Base-by-base conservation (phyloP, 2,888 invertebrate genomes). In the Anthophora plumipes region DNA sequence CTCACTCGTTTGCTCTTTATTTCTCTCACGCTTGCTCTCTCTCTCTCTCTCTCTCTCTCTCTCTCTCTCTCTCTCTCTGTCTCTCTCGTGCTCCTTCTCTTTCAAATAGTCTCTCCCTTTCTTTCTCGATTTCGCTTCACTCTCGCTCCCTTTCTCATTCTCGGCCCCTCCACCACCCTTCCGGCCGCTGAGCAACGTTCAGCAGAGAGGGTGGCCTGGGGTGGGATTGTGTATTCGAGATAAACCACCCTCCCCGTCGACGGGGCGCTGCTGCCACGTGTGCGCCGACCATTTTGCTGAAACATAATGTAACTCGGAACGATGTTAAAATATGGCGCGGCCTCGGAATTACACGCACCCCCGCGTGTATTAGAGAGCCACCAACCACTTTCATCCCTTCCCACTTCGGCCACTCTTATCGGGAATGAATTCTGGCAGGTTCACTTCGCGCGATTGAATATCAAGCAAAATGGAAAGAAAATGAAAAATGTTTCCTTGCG, bases 211-310 rank as follows among this genome's bases (percentile, higher is more conserved):
- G 80, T 78, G 79, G 79, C 55, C 54, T 12, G 82, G 88, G 88
- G 89, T 89, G 89, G 90, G 90, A 89, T 92, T 91, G 91, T 91
- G 87, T 92, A 90, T 91, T 91, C 91, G 89, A 92, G 91, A 92
- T 92, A 92, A 92, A 92, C 91, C 91, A 91, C 90, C 89, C 89
- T 91, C 83, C 77, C 71, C 82, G 83, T 77, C 87, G 79, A 72
- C 91, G 88, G 87, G 87, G 68, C 68, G 86, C 82, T 81, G 68
- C 89, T 90, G 91, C 91, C 92, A 92, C 91, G 92, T 91, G 91
- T 91, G 91, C 90, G 88, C 88, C 91, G 91, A 92, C 91, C 91
- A 92, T 93, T 92, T 93, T 92, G 89, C 91, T 90, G 88, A 90
- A 91, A 91, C 90, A 91, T 91, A 91, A 91, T 91, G 90, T 87